These are phyloP conservation scores for Tiliqua scincoides DNA, from an alignment of 2,113 vertebrate genomes.

Conservation along the genomic window DNA sequence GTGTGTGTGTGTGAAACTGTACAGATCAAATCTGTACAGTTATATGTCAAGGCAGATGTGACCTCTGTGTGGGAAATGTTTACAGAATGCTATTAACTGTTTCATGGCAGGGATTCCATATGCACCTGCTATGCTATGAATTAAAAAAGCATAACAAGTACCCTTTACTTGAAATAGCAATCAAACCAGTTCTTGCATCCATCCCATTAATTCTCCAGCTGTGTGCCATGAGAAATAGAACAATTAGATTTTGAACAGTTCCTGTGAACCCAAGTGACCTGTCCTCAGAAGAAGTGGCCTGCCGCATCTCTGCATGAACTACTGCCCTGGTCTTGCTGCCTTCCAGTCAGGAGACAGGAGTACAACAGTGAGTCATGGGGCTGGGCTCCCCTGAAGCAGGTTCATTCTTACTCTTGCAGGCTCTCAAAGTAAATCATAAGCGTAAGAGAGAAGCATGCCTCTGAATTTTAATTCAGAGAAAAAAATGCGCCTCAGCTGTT, in stretches of 20 bases:
- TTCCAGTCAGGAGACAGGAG: no score
- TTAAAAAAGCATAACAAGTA: constrained; percentile 16
- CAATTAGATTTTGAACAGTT: not conserved
- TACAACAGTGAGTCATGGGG: no score
- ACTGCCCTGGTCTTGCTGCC: not conserved
- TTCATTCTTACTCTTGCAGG: not conserved
- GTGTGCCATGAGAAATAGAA: not conserved
- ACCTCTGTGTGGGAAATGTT: constrained; percentile 83
- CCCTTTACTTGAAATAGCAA: constrained; percentile 33
- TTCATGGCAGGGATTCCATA: constrained; percentile 80
- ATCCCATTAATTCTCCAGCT: not conserved
- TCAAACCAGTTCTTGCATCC: constrained; percentile 2
- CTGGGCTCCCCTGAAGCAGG: no score
- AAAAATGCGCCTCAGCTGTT: not conserved
- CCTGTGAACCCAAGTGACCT: no score
- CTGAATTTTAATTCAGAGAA: not conserved
- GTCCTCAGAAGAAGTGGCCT: no score
- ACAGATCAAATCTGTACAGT: constrained; percentile 77
- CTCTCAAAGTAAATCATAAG: not conserved
- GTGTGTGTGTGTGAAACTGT: no score
- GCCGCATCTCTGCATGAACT: not conserved
- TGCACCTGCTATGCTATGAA: constrained; percentile 46
- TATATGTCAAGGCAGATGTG: constrained; percentile 82
- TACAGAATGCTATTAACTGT: constrained; percentile 82
- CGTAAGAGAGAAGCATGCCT: not conserved